phyloP scores from a whole-genome alignment of 2,113 vertebrate species.

The Saccopteryx bilineata region DNA sequence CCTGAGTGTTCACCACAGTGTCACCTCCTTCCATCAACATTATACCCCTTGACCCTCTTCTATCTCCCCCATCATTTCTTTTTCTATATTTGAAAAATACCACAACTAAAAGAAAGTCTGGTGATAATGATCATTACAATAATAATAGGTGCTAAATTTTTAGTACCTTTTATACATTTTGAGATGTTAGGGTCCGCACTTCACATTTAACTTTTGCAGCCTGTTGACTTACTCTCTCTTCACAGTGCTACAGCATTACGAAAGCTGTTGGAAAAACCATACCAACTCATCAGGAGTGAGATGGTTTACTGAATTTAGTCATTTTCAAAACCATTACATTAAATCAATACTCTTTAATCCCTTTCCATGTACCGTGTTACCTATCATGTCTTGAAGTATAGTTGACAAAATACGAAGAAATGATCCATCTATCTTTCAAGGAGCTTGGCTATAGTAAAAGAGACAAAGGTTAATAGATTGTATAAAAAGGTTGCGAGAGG shows the following conservation, averaged over 20 bases:
- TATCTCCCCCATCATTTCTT: too few species aligned
- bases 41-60: too few species aligned
- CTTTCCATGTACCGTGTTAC: not conserved
- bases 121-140: not conserved
- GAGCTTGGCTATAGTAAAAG: not conserved
- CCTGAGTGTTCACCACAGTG: too few species aligned
- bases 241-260: not conserved
- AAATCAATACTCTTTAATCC: not conserved
- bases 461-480: not conserved
- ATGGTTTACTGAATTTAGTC: not conserved
- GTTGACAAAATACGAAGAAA: conserved; percentile 1
- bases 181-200: not conserved
- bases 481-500: not conserved
- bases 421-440: not conserved
- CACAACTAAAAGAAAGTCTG: not conserved
- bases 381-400: not conserved
- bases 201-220: not conserved
- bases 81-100: not conserved
- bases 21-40: too few species aligned
- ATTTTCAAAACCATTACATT: not conserved
- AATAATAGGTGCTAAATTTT: not conserved
- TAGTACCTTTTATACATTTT: not conserved
- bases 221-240: not conserved
- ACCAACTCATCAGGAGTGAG: not conserved
- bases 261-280: not conserved